Conservation (phyloP, 2,113 vertebrate genomes). For the Pluvialis apricaria region DNA sequence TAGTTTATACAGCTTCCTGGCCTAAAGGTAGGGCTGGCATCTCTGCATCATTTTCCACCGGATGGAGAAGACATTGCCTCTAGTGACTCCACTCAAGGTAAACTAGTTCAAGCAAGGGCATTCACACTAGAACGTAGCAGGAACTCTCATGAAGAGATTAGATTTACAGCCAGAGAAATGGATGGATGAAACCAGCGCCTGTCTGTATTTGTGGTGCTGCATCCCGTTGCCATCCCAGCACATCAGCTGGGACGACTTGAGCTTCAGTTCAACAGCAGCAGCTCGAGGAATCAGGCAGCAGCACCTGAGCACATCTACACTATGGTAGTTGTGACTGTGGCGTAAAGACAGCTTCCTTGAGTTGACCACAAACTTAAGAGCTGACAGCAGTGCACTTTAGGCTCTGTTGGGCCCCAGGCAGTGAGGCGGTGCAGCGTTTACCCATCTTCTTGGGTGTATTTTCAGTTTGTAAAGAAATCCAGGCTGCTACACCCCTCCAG, state of each 20-base stretch:
- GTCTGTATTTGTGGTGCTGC: background rate
- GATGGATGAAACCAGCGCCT: background rate
- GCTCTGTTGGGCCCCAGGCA: background rate
- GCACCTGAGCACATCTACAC: background rate
- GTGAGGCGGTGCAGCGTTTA: fast-evolving
- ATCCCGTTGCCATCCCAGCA: background rate
- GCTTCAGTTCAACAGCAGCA: background rate
- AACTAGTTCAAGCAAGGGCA: background rate
- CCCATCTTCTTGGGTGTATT: background rate
- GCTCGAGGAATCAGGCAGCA: background rate
- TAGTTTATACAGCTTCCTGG: background rate
- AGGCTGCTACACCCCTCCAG: background rate
- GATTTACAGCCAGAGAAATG: background rate
- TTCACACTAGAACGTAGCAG: background rate
- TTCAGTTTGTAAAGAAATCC: background rate
- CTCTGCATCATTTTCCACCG: background rate
- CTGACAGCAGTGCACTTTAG: background rate
- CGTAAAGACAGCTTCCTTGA: background rate
- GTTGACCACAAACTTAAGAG: background rate
- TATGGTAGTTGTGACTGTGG: background rate
- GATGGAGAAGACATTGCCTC: background rate
- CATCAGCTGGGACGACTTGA: background rate
- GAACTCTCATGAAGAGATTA: background rate
- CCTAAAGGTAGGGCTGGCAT: background rate
- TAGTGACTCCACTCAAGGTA: background rate